Conservation (phyloP, 2,113 vertebrate species). For the Tympanuchus pallidicinctus region DNA sequence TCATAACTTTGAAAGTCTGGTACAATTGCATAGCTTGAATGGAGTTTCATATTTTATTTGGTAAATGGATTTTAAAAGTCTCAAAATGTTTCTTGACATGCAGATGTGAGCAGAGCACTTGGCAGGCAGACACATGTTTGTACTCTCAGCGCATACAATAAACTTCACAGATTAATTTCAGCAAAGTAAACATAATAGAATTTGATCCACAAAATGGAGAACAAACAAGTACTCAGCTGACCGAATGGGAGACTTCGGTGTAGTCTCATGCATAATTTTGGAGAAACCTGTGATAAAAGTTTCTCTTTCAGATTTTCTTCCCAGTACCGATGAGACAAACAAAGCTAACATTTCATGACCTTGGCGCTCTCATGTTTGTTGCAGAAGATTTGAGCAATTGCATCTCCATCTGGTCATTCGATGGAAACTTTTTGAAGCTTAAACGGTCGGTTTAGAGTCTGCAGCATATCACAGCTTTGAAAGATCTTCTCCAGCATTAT, state of each 20-base stretch:
- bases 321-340: not conserved
- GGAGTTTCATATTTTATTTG: not conserved
- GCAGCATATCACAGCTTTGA: conserved; percentile 14
- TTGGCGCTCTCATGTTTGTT: not conserved
- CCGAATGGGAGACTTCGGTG: not conserved
- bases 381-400: conserved; percentile 19
- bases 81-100: not conserved
- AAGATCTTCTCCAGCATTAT: conserved; percentile 38
- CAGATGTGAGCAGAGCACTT: not conserved
- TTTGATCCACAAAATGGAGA: not conserved
- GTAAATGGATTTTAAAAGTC: not conserved
- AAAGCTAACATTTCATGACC: not conserved
- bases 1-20: not conserved
- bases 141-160: not conserved
- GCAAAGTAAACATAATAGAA: not conserved
- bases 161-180: not conserved
- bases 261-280: not conserved
- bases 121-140: not conserved
- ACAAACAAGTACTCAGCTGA: not conserved
- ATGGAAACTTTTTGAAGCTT: conserved; percentile 39
- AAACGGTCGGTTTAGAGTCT: conserved; percentile 6
- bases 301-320: not conserved
- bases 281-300: not conserved
- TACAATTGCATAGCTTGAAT: not conserved
- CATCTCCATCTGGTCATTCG: conserved; percentile 26